Conservation (phyloP, 2,113 vertebrate species). For the Neoarius graeffei region DNA sequence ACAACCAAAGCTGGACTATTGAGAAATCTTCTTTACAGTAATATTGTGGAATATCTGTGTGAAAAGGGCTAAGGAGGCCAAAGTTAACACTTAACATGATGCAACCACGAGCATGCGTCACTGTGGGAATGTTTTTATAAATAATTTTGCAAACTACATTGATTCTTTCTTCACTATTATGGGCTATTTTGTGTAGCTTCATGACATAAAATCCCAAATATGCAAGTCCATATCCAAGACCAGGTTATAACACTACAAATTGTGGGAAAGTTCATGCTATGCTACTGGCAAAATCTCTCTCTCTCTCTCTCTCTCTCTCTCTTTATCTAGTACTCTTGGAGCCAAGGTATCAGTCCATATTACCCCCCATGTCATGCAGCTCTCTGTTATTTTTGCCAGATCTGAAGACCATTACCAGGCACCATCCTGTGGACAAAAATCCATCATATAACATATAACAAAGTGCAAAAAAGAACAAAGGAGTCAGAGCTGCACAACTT, state of each 20-base stretch:
- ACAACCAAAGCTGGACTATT: too few species aligned
- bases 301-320: background rate
- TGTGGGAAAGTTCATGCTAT: background rate
- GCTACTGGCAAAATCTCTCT: conserved; percentile 5
- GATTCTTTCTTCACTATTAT: background rate
- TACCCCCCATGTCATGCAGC: background rate
- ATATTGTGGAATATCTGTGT: too few species aligned
- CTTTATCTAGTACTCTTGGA: conserved; percentile 45
- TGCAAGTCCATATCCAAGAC: background rate
- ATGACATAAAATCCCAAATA: background rate
- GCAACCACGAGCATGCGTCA: background rate
- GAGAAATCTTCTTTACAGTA: too few species aligned
- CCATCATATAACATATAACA: background rate
- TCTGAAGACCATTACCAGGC: background rate
- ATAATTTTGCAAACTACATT: background rate
- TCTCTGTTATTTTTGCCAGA: conserved; percentile 8
- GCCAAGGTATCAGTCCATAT: conserved; percentile 30
- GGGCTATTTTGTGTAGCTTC: background rate
- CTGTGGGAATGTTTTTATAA: background rate
- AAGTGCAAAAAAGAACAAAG: conserved; percentile 1
- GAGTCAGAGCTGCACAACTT: background rate
- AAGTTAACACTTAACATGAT: background rate
- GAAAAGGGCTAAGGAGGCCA: background rate
- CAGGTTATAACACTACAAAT: background rate
- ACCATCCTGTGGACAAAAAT: background rate